Base-by-base conservation (phyloP, 2,113 vertebrate genomes). In the Scomber colias region DNA sequence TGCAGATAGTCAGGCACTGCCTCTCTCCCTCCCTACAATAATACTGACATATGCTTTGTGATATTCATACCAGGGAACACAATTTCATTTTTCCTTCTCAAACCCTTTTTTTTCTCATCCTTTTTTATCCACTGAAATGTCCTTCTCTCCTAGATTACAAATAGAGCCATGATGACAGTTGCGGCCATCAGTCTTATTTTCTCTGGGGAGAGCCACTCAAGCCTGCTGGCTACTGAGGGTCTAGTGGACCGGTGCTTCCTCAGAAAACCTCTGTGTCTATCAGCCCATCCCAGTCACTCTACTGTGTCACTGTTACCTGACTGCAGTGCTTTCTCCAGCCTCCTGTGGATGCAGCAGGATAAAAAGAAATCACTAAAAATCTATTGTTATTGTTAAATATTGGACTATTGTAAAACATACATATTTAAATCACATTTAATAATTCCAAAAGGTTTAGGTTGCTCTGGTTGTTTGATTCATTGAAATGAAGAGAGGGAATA, bases 221-320 rank as follows among this genome's bases (percentile, higher is more conserved):
- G 46, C 67, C 9, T n/a, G 17, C 49, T 21, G 71, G 74, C 62
- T 21, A 35, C 53, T n/a, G 19, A 51, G 45, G n/a, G 49, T 73
- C 84, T 46, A 40, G 11, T 27, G 54, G 48, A 82, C 74, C 53
- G 45, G 21, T 68, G 21, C 19, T 5, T 76, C 30, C 67, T 68
- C 40, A 69, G 13, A 54, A 71, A 65, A 63, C 0, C 61, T 66
- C 64, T 76, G 48, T 2, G 45, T 24, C 62, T 61, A 53, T 79
- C 71, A 76, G 10, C 6, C 59, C 48, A 60, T 0, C 75, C 48
- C 21, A 71, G 14, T 69, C 31, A 16, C 68, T 80, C 45, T 51
- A n/a, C 51, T 61, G 49, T 84, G 69, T 59, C 46, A 60, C 24
- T 69, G 88, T 93, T 92, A 87, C 88, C 85, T 87, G 88, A 89